These are phyloP conservation scores for Eupithecia exiguata DNA, from an alignment of 2,888 invertebrate genomes.

Conservation along the genomic window DNA sequence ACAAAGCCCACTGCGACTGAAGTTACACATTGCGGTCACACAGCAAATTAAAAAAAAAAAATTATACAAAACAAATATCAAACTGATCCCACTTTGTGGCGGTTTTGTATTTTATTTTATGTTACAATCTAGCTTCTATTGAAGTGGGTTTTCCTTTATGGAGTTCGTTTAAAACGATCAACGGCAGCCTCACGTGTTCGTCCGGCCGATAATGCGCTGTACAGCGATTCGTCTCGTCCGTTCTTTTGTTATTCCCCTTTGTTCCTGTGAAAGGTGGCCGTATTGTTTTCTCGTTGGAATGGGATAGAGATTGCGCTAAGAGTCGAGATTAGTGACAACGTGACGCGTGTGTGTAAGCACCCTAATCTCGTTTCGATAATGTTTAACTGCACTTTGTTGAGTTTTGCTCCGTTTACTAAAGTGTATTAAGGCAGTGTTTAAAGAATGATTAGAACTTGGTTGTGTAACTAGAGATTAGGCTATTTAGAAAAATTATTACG, in stretches of 20 bases:
- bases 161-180: slow-evolving; percentile 65
- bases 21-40: slow-evolving; percentile 63
- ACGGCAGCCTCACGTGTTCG: slow-evolving; percentile 65
- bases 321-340: slow-evolving; percentile 80
- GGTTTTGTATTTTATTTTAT: slow-evolving; percentile 36
- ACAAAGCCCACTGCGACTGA: slow-evolving; percentile 58
- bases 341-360: slow-evolving; percentile 71
- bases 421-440: slow-evolving; percentile 37
- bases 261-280: slow-evolving; percentile 74
- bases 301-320: slow-evolving; percentile 77
- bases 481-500: not conserved
- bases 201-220: slow-evolving; percentile 69
- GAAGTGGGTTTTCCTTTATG: slow-evolving; percentile 53
- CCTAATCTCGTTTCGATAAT: slow-evolving; percentile 69
- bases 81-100: slow-evolving; percentile 32
- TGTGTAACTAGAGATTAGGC: not conserved
- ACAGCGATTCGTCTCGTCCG: slow-evolving; percentile 73
- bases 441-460: slow-evolving; percentile 38
- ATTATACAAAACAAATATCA: slow-evolving; percentile 42
- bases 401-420: slow-evolving; percentile 41
- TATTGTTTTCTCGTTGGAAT: slow-evolving; percentile 78
- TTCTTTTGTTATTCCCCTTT: slow-evolving; percentile 80
- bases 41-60: slow-evolving; percentile 55
- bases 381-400: slow-evolving; percentile 53
- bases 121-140: slow-evolving; percentile 39